Percentiles rank a stretch among this genome's conserved stretches.
Conservation (phyloP, 2,113 vertebrate species). For the Sturnus vulgaris region DNA sequence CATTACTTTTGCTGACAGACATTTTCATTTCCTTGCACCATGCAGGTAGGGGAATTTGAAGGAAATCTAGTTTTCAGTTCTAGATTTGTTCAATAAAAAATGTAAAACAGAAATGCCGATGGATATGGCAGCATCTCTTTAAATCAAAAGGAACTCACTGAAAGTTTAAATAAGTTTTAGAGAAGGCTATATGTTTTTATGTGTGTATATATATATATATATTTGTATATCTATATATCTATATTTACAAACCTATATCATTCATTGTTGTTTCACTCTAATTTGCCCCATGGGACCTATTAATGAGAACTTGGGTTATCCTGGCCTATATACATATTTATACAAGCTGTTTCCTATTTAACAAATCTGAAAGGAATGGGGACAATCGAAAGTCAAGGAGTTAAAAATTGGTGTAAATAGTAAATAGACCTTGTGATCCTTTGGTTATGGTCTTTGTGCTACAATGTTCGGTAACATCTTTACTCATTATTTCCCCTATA, state of each 20-base stretch:
- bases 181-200: neutral
- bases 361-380: neutral
- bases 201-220: neutral
- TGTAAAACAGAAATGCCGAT: constrained; percentile 48
- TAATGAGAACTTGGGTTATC: too few species aligned
- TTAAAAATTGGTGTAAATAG: neutral
- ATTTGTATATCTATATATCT: neutral
- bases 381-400: neutral
- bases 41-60: constrained; percentile 65
- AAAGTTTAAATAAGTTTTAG: constrained; percentile 41
- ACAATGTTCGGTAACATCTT: neutral
- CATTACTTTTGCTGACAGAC: constrained; percentile 79
- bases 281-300: too few species aligned
- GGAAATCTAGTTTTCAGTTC: constrained; percentile 67
- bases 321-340: neutral
- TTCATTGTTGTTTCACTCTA: too few species aligned
- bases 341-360: neutral
- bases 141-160: constrained; percentile 57
- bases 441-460: neutral
- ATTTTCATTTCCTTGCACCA: constrained; percentile 72
- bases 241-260: neutral
- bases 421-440: neutral
- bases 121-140: constrained; percentile 21
- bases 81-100: constrained; percentile 63
- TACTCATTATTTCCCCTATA: neutral